A percentile compares a stretch with the other conserved stretches of the same genome.
Evolutionary conservation across 2,113 vertebrate species (phyloP).

Genomic region (Odontophorus gujanensis): DNA sequence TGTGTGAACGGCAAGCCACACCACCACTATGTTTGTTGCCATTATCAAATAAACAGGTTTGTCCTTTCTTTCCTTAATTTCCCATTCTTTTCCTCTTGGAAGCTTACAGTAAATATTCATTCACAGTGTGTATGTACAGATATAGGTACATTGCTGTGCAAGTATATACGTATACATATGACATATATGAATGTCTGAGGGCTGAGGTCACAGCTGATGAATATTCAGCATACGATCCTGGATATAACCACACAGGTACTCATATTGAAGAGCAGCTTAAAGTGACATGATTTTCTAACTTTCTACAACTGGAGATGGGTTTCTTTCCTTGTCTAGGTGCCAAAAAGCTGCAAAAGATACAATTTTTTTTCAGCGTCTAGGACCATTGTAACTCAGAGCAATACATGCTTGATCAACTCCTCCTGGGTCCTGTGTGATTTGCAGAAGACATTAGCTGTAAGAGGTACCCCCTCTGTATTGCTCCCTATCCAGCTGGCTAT

Average conservation of each 20-base stretch:
- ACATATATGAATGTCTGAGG: not conserved
- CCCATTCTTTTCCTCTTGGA: not conserved
- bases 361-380: not conserved
- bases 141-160: rapidly evolving
- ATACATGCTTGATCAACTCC: not conserved
- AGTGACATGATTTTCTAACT: not conserved
- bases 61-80: conserved; percentile 1
- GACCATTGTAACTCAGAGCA: not conserved
- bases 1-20: not conserved
- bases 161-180: not conserved
- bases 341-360: not conserved
- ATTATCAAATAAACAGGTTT: not conserved
- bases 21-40: not conserved
- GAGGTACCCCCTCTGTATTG: not conserved
- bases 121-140: not conserved
- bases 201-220: not conserved
- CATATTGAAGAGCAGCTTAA: not conserved
- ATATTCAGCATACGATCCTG: not conserved
- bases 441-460: not conserved
- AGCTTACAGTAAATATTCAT: not conserved
- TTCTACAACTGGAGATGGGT: not conserved
- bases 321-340: not conserved
- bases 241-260: not conserved
- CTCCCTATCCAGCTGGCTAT: not conserved
- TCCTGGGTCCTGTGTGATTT: not conserved